Percentiles rank a stretch among this genome's conserved stretches.
These are phyloP conservation scores for Osmerus mordax DNA, from an alignment of 2,113 vertebrate genomes.

Conservation along the genomic window DNA sequence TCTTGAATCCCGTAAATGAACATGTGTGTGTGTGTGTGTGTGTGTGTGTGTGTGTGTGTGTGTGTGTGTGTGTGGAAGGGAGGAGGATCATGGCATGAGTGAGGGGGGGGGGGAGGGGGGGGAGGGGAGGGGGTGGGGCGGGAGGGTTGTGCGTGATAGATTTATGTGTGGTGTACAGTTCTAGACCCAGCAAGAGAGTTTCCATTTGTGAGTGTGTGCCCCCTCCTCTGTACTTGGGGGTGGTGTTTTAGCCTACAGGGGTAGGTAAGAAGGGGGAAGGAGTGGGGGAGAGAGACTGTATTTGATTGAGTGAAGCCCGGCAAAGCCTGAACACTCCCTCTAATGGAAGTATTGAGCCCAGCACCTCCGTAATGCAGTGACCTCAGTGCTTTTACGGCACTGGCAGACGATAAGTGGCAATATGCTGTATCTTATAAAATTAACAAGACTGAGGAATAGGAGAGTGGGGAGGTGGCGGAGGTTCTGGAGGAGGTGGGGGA, in stretches of 20 bases:
- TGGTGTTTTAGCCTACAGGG: conserved; percentile 21
- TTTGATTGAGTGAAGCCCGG: conserved; percentile 69
- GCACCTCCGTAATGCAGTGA: conserved; percentile 71
- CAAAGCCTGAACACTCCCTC: conserved; percentile 61
- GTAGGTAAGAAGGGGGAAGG: no score
- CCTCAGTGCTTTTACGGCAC: conserved; percentile 67
- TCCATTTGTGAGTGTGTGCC: conserved; percentile 36
- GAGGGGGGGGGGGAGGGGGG: no score
- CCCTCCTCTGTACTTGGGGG: conserved; percentile 56
- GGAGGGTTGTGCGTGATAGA: conserved; percentile 31
- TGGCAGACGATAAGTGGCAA: conserved; percentile 67
- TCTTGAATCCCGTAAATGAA: no score
- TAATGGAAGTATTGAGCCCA: conserved; percentile 67
- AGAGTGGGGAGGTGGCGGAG: conserved; percentile 13
- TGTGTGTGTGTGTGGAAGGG: conserved; percentile 2
- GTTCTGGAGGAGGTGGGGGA: conserved; percentile 17
- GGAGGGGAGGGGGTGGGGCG: no score
- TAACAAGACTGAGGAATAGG: conserved; percentile 61
- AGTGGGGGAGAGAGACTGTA: conserved; percentile 22
- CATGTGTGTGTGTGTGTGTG: conserved; percentile 19
- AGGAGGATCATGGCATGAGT: no score
- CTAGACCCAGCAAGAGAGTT: conserved; percentile 44
- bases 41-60: conserved; percentile 13
- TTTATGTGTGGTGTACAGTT: conserved; percentile 59
- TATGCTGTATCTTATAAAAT: conserved; percentile 72